These are phyloP conservation scores for Myripristis jacobus DNA, from an alignment of 2,797 vertebrate species.

Conservation along the genomic window DNA sequence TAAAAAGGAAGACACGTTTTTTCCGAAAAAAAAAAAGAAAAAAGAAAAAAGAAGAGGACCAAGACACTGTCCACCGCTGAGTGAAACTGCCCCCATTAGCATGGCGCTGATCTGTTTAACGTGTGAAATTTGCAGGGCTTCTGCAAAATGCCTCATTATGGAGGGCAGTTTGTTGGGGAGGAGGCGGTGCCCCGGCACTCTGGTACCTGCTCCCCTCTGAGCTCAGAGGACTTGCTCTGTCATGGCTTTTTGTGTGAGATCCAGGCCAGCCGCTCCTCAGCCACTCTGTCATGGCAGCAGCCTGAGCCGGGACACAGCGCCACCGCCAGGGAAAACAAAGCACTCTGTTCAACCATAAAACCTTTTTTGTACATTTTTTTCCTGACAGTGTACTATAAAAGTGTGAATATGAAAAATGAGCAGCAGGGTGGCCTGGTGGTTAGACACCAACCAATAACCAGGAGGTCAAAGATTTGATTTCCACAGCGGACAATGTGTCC, in stretches of 20 bases:
- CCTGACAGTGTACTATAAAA: conserved; percentile 50
- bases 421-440: conserved; percentile 67
- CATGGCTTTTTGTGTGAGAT: not conserved
- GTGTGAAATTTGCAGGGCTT: not conserved
- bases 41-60: not conserved
- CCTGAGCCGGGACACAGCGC: too few species aligned
- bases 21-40: not conserved
- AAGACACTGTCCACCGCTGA: conserved; percentile 4
- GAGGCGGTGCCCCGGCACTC: conserved; percentile 10
- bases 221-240: conserved; percentile 2
- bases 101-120: conserved; percentile 8
- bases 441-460: conserved; percentile 46
- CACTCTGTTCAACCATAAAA: conserved; percentile 36
- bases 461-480: conserved; percentile 60
- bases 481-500: conserved; percentile 53
- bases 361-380: conserved; percentile 10
- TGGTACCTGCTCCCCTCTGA: not conserved
- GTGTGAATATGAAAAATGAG: conserved; percentile 45
- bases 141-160: conserved; percentile 15
- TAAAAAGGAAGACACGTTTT: not conserved
- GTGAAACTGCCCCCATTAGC: conserved; percentile 17
- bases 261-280: not conserved
- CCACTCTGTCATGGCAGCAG: conserved; percentile 39
- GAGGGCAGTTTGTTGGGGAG: conserved; percentile 2
- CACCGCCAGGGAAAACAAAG: too few species aligned